Base-by-base conservation (phyloP, 2,113 vertebrate genomes). In the Diphyllodes magnificus region DNA sequence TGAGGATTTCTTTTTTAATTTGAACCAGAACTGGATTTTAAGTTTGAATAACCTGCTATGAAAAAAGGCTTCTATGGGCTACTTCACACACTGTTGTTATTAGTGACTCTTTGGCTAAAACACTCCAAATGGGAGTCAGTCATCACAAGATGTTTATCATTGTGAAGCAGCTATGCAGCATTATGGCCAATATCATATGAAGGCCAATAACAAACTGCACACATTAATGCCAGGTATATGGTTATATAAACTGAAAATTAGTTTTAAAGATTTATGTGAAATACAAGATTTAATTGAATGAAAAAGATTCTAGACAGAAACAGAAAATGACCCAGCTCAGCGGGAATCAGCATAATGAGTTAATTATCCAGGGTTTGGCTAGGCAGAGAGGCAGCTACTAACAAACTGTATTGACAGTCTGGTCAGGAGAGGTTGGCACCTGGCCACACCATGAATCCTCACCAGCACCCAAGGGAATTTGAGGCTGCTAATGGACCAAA, bases 371-470 rank as follows among this genome's bases (percentile, higher is more conserved):
- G 71, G 90, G 59, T 70, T 61, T 94, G 88, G 68, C 88, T 24
- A 73, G 79, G 88, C 88, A 92, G 63, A 5, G 9, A 95, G 93
- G 82, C 79, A 90, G 76, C 60, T 92, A 77, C 93, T 90, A 94
- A 88, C 79, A 69, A 70, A 88, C 75, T 54, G 54, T 82, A 95
- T 22, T 94, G 95, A 96, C 94, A 94, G 90, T 6, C 82, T 86
- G 95, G 95, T 93, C 96, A 96, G 72, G 35, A 90, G 35, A 93
- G 79, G 92, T 70, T 97, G 95, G 94, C 96, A 96, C 88, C 90
- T 90, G 82, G 92, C 95, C 96, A 83, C 79, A 78, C 86, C 82
- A 90, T 56, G 88, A 57, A 73, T 88, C 76, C 80, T 92, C 76
- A 88, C 71, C 90, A 86, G 53, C 83, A 69, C 96, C 35, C 92